Conservation (phyloP, 2,113 vertebrate species). For the Cynopterus brachyotis region DNA sequence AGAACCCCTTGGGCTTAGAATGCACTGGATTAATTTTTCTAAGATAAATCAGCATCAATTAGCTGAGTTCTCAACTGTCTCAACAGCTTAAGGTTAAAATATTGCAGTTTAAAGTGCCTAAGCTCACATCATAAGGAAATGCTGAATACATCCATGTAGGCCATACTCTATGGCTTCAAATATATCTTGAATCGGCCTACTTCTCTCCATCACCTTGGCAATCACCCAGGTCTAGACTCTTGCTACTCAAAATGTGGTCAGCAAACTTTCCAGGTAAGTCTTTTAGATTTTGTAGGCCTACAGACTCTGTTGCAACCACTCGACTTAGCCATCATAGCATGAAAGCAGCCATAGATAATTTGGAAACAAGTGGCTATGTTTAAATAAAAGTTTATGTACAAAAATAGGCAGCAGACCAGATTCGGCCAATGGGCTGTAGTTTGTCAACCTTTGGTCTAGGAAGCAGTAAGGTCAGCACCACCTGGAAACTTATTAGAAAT, state of each 20-base stretch:
- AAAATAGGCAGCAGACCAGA: not conserved
- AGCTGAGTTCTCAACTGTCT: not conserved
- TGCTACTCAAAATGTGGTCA: not conserved
- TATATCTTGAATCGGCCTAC: not conserved
- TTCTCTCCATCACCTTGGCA: not conserved
- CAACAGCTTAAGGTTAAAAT: not conserved
- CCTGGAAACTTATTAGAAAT: not conserved
- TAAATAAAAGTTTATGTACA: slow-evolving; percentile 10
- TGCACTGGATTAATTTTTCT: not conserved
- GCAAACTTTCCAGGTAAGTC: not conserved
- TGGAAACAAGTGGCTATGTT: not conserved
- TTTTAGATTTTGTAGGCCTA: not conserved
- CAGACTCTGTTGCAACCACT: not conserved
- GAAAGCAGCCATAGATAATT: not conserved
- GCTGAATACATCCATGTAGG: not conserved
- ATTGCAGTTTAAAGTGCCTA: not conserved
- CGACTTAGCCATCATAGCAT: not conserved
- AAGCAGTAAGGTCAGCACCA: not conserved
- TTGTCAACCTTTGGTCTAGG: not conserved
- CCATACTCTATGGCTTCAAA: not conserved
- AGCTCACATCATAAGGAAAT: not conserved
- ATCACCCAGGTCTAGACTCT: not conserved
- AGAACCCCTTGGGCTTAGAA: not conserved
- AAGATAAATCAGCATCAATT: not conserved
- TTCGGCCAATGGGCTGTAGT: not conserved